Evolutionary conservation across 2,888 invertebrate genomes (phyloP), one percentile per base, ranked within the genome.

Genomic region (Chrysotoxum bicinctum): DNA sequence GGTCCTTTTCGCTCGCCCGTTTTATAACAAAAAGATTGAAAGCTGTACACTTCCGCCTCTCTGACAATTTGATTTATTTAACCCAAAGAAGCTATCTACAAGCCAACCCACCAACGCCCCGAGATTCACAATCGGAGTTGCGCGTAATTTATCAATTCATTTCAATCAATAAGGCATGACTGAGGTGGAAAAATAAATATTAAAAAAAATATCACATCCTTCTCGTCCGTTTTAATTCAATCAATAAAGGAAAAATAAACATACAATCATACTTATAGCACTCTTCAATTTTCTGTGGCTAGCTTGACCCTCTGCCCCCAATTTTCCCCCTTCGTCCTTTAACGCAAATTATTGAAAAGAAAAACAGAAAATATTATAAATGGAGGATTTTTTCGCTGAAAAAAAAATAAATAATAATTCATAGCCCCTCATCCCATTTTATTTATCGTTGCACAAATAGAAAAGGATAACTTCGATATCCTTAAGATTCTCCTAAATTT

Each of bases 401-500:
- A 48, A 48, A 14, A 19, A 21, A 43, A 16, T 19, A 48, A 66
- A 60, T 68, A 69, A 37, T 43, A 54, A 75, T 56, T 75, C 48
- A 66, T 56, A 64, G 30, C 12, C 8, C 23, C 60, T 70, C 69
- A 69, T 70, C 9, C 69, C 37, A 81, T 70, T n/a, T n/a, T 52
- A 26, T 40, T 50, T 14, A 66, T 43, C 19, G 54, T 12, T 43
- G 45, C 32, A 32, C 50, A 66, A 50, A 77, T 32, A 80, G 62
- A 82, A 77, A 64, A 52, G 72, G 66, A 77, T 77, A 77, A 77
- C 75, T 75, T 70, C 64, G 64, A 70, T 70, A 81, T 81, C 76
- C 81, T 40, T 50, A 70, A 32, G 26, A 74, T 75, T 70, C 32
- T 60, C 19, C 35, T 35, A 21, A n/a, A 40, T 50, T 10, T 43